These are phyloP conservation scores for Leucoraja erinaceus DNA, from an alignment of 2,113 vertebrate species.

Conservation along the genomic window DNA sequence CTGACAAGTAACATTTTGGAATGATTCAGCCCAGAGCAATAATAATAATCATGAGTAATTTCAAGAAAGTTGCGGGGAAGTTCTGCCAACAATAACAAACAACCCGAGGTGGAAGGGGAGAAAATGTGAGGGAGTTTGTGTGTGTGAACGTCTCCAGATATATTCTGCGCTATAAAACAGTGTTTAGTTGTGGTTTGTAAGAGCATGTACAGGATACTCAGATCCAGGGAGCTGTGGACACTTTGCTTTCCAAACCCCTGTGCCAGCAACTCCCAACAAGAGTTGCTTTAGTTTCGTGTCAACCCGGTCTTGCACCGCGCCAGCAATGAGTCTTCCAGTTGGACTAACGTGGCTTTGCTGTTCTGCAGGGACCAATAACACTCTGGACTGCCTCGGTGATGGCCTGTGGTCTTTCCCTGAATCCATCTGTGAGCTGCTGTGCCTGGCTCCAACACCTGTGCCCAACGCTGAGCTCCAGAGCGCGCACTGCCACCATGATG, in stretches of 20 bases:
- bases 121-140: conserved; percentile 13
- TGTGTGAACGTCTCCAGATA: conserved; percentile 7
- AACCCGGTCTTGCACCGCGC: not conserved
- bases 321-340: conserved; percentile 15
- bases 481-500: conserved; percentile 73
- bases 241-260: conserved; percentile 31
- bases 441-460: conserved; percentile 73
- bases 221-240: conserved; percentile 8
- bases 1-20: conserved; percentile 7
- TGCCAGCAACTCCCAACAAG: conserved; percentile 32
- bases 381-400: conserved; percentile 84
- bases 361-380: conserved; percentile 78
- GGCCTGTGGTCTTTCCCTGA: conserved; percentile 98
- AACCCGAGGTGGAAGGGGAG: conserved; percentile 1
- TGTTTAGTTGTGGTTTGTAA: conserved; percentile 32
- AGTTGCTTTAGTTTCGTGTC: conserved; percentile 8
- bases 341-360: conserved; percentile 8
- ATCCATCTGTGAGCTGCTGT: conserved; percentile 89
- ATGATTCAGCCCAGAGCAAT: not conserved
- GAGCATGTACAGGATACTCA: conserved; percentile 24
- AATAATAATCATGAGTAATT: conserved; percentile 20
- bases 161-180: conserved; percentile 28
- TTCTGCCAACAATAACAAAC: conserved; percentile 22
- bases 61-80: not conserved
- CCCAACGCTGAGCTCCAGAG: conserved; percentile 84